Conservation (phyloP, 2,888 invertebrate species). For the Cerceris rybyensis region DNA sequence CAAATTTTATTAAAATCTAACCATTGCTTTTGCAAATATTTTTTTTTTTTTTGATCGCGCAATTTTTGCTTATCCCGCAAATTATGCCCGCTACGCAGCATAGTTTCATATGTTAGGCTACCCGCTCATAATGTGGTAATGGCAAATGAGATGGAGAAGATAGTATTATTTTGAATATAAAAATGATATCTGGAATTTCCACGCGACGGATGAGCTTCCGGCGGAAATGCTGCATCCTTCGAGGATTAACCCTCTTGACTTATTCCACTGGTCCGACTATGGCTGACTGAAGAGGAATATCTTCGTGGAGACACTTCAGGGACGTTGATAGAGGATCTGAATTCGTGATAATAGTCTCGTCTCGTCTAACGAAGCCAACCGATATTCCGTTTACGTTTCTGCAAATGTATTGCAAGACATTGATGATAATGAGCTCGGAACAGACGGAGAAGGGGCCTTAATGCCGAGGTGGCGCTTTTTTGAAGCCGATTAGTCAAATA, state of each 20-base stretch:
- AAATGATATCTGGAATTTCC: conserved; percentile 26
- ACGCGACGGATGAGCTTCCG: neutral
- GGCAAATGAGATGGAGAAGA: neutral
- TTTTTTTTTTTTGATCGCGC: no score
- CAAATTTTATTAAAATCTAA: no score
- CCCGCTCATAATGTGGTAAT: no score
- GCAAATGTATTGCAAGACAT: conserved; percentile 30
- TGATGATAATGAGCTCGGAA: conserved; percentile 13
- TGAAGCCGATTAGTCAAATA: no score
- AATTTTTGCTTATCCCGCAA: no score
- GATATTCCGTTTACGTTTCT: conserved; percentile 29
- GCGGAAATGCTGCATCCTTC: neutral
- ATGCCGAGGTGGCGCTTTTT: neutral
- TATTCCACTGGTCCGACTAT: conserved; percentile 26
- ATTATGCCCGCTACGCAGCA: no score
- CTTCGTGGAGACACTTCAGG: conserved; percentile 39
- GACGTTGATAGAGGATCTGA: conserved; percentile 51
- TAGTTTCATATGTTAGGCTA: no score
- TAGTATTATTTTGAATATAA: neutral
- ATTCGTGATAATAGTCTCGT: conserved; percentile 30
- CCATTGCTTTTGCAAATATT: no score
- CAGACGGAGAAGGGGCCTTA: neutral
- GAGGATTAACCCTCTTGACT: conserved; percentile 51
- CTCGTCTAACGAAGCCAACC: conserved; percentile 25
- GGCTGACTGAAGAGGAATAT: conserved; percentile 32